Evolutionary conservation across 2,113 vertebrate genomes (phyloP), one percentile per base, ranked within the genome.

Genomic region (Maccullochella peelii): DNA sequence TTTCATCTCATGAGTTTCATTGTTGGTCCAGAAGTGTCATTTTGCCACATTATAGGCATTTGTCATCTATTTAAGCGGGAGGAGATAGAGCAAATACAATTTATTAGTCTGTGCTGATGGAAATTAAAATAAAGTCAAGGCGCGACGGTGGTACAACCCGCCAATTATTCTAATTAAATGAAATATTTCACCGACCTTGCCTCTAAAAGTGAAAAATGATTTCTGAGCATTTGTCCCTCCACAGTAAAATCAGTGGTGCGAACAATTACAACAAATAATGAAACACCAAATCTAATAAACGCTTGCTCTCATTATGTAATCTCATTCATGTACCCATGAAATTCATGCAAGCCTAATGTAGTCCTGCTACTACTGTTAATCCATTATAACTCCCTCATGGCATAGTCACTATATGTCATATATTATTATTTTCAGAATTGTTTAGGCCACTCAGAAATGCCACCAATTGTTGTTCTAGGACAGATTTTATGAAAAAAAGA

Each of bases 11-110:
- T 76, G 70, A 79, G 82, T 86, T 89, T 93, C 77, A 86, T 78
- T 76, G 74, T 85, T 77, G 88, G 52, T 89, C 90, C 84, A 86
- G 81, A 95, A 86, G 78, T 93, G 93, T 94, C 91, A 87, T 77
- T 86, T 78, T 87, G 38, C 54, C 55, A 74, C 61, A 57, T 58
- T 52, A 54, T 36, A 70, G 57, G 72, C 89, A 88, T 93, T 89
- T 88, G 77, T 93, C 87, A 90, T 88, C 70, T 73, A 69, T 82
- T 93, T 75, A 79, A 72, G 30, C 63, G 30, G 54, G 70, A 67
- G 70, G 54, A 73, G 50, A 89, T 25, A 52, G 72, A 89, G 89
- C 65, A 85, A 90, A 94, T 88, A 84, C 78, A 86, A 87, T 90
- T 83, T 78, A 90, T 93, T 89, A 85, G 87, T 85, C 86, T 73